phyloP scores from a whole-genome alignment of 30 jellyfish, hydroid and myxozoan genomes.

The Aurelia sp. region DNA sequence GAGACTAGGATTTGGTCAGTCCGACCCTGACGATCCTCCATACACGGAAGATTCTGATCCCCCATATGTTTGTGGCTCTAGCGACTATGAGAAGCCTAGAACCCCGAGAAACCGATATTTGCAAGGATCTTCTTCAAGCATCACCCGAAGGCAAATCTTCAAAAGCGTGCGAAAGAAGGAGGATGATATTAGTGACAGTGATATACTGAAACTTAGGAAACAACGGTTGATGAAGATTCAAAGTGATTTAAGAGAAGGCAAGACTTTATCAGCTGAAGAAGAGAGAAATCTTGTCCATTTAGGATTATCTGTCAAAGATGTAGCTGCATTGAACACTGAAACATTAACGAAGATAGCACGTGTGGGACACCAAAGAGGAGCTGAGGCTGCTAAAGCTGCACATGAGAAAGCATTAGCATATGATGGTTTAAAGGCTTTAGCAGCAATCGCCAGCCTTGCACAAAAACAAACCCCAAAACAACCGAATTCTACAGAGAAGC shows the following conservation, averaged over 20 bases:
- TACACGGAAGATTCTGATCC: not conserved
- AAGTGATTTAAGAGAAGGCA: slow-evolving; percentile 45
- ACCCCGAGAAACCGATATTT: not conserved
- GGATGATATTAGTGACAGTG: slow-evolving; percentile 36
- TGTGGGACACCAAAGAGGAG: not conserved
- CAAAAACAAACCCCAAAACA: not conserved
- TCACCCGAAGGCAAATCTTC: not conserved
- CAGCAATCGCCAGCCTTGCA: slow-evolving; percentile 22
- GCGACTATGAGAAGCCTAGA: not conserved
- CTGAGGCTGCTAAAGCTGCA: not conserved
- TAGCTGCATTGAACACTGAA: not conserved
- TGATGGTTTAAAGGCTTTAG: slow-evolving; percentile 20
- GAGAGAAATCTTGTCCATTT: slow-evolving; percentile 38
- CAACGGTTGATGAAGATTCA: slow-evolving; percentile 33
- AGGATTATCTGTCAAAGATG: slow-evolving; percentile 36
- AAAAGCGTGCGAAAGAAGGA: not conserved
- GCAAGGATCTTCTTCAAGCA: not conserved
- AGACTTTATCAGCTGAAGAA: slow-evolving; percentile 35
- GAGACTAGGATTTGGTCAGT: slow-evolving; percentile 3
- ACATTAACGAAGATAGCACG: not conserved
- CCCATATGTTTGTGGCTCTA: not conserved
- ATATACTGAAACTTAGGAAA: slow-evolving; percentile 29
- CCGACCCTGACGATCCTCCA: not conserved
- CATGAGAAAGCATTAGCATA: not conserved
- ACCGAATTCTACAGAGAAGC: not conserved